Percentiles rank a stretch among this genome's conserved stretches.
phyloP scores from a whole-genome alignment of 2,113 vertebrate species.

The Ceratotherium simum region DNA sequence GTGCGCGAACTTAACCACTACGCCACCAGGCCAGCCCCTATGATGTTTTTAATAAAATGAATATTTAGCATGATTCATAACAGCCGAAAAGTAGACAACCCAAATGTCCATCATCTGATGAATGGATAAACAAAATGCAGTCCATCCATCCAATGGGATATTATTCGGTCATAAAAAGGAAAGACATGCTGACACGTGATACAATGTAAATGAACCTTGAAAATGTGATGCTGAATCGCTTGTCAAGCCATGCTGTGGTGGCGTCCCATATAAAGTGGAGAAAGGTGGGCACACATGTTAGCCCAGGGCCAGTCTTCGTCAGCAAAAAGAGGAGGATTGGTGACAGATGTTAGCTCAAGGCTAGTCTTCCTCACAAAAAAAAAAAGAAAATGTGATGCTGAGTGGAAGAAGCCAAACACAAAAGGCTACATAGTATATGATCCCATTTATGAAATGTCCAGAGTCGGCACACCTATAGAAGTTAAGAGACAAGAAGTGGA shows the following conservation, averaged over 20 bases:
- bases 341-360: no score
- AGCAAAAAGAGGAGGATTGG: no score
- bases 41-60: neutral
- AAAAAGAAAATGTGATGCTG: neutral
- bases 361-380: no score
- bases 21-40: neutral
- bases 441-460: neutral
- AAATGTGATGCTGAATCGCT: neutral
- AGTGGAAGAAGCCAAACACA: neutral
- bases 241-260: no score
- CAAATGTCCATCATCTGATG: neutral
- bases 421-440: neutral
- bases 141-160: neutral
- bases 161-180: neutral
- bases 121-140: neutral
- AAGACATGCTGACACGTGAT: neutral
- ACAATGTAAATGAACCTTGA: neutral
- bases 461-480: neutral
- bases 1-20: no score
- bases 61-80: neutral
- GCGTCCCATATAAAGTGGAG: no score
- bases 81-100: neutral
- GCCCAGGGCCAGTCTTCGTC: no score
- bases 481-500: no score
- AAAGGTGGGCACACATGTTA: no score